phyloP scores from a whole-genome alignment of 2,113 vertebrate genomes.

The Micromys minutus region DNA sequence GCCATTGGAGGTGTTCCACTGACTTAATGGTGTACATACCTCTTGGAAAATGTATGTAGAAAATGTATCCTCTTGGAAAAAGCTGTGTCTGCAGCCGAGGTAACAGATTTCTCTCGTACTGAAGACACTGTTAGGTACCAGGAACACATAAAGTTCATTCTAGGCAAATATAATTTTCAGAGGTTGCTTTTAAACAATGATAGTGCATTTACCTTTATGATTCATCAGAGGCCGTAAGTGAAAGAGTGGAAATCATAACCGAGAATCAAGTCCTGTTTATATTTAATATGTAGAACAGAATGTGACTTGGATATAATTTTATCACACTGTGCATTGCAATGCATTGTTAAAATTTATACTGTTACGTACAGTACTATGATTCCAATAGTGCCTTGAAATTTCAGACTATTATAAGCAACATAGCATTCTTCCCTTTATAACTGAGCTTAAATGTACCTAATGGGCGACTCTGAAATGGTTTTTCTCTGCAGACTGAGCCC shows the following conservation, averaged over 20 bases:
- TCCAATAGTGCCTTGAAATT: background rate
- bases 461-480: background rate
- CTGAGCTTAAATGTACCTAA: background rate
- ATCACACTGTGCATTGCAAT: background rate
- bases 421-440: background rate
- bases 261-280: background rate
- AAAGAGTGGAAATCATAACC: constrained; percentile 10
- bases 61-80: background rate
- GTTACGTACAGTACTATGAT: background rate
- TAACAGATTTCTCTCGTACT: background rate
- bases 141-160: background rate
- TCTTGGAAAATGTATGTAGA: constrained; percentile 12
- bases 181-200: constrained; percentile 43
- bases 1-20: background rate
- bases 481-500: background rate
- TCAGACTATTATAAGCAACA: background rate
- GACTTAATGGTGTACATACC: background rate
- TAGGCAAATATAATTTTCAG: constrained; percentile 6
- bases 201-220: constrained; percentile 42
- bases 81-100: background rate
- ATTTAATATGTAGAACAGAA: constrained; percentile 30
- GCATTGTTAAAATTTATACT: background rate
- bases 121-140: constrained; percentile 14
- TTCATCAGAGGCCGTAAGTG: background rate
- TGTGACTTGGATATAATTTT: background rate